These are phyloP conservation scores for Elaphurus davidianus DNA, from an alignment of 2,113 vertebrate species.

Conservation along the genomic window DNA sequence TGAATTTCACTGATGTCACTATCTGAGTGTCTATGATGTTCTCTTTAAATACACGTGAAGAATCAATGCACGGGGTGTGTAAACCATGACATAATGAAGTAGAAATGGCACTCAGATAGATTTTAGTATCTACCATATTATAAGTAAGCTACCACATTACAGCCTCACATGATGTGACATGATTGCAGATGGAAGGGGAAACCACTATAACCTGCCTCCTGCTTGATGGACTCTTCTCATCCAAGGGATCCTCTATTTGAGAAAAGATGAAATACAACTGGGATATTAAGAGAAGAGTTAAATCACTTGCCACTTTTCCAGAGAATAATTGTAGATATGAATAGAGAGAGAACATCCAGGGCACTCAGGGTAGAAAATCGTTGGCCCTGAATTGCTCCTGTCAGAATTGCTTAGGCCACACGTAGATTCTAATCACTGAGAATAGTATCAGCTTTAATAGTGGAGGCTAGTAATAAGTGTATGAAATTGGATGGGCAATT, in stretches of 20 bases:
- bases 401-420: neutral
- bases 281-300: neutral
- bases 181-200: neutral
- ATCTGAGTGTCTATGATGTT: neutral
- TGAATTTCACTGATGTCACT: neutral
- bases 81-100: neutral
- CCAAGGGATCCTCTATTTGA: neutral
- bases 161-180: neutral
- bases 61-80: neutral
- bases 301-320: neutral
- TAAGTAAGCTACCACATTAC: neutral
- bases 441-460: neutral
- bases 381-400: neutral
- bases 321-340: neutral
- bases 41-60: neutral
- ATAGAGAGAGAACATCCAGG: neutral
- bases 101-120: neutral
- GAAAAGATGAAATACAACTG: neutral
- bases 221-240: slow-evolving; percentile 5
- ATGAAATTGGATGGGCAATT: neutral
- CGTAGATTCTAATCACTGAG: neutral
- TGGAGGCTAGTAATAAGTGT: neutral
- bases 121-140: neutral
- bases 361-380: neutral
- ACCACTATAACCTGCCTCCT: neutral